phyloP scores from a whole-genome alignment of 2,888 invertebrate genomes.

The Clistopyga incitator region DNA sequence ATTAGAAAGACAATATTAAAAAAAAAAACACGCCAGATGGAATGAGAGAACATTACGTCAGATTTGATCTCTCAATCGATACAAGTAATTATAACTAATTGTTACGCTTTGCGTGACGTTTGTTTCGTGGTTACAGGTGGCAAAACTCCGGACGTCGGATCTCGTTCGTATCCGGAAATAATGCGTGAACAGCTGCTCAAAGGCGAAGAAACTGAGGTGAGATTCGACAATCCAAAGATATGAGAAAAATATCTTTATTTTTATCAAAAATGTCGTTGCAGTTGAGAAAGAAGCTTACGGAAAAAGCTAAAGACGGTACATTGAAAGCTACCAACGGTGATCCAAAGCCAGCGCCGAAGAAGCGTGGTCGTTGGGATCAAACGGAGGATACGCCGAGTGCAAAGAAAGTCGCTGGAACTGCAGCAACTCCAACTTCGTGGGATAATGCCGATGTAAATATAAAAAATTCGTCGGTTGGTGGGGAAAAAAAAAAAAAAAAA shows the following conservation, averaged over 20 bases:
- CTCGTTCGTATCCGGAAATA: slow-evolving; percentile 97
- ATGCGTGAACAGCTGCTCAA: slow-evolving; percentile 97
- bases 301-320: slow-evolving; percentile 97
- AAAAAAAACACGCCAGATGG: slow-evolving; percentile 33
- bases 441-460: slow-evolving; percentile 90
- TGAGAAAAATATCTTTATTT: too few relatives aligned
- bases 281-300: slow-evolving; percentile 94
- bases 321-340: slow-evolving; percentile 91
- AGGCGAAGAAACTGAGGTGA: slow-evolving; percentile 82
- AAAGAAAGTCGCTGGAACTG: slow-evolving; percentile 88
- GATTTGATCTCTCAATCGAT: slow-evolving; percentile 55
- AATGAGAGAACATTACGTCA: slow-evolving; percentile 57
- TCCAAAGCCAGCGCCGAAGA: slow-evolving; percentile 88
- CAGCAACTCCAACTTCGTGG: slow-evolving; percentile 91
- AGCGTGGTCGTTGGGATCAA: slow-evolving; percentile 98
- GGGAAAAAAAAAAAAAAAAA: too few relatives aligned
- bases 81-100: slow-evolving; percentile 76
- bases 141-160: slow-evolving; percentile 98
- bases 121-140: slow-evolving; percentile 98
- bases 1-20: slow-evolving; percentile 28
- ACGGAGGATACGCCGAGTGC: slow-evolving; percentile 92
- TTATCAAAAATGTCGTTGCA: slow-evolving; percentile 82
- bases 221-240: too few relatives aligned
- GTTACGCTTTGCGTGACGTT: slow-evolving; percentile 83
- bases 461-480: too few relatives aligned